These are phyloP conservation scores for Nomada fucata DNA, from an alignment of 2,888 invertebrate species.

Conservation along the genomic window DNA sequence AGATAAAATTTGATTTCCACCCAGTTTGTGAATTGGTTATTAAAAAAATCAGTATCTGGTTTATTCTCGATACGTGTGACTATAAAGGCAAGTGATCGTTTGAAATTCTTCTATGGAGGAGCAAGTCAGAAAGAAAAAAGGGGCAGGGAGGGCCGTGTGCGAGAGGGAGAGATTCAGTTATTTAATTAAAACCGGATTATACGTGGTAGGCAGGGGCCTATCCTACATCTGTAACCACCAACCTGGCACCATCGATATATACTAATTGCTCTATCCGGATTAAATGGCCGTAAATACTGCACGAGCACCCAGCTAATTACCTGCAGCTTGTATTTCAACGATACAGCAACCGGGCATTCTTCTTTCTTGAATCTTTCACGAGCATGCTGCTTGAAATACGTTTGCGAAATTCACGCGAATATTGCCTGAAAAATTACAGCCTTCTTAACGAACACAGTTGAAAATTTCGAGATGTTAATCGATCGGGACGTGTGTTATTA, in stretches of 20 bases:
- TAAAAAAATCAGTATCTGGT: slow-evolving; percentile 1
- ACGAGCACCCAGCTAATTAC: slow-evolving; percentile 63
- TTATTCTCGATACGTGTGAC: slow-evolving; percentile 41
- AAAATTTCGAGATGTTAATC: neutral
- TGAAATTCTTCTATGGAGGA: slow-evolving; percentile 18
- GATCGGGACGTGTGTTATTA: neutral
- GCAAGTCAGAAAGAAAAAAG: neutral
- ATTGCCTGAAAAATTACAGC: neutral
- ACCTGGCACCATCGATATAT: slow-evolving; percentile 72
- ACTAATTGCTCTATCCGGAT: slow-evolving; percentile 79
- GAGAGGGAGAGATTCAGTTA: slow-evolving; percentile 70
- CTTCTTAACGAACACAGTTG: neutral
- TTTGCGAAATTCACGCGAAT: neutral
- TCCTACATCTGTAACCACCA: slow-evolving; percentile 70
- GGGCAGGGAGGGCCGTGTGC: slow-evolving; percentile 4
- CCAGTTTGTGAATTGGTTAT: too few relatives aligned
- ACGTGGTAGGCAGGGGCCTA: slow-evolving; percentile 65
- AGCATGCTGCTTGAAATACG: slow-evolving; percentile 6
- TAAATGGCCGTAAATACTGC: slow-evolving; percentile 71
- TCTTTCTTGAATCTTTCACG: slow-evolving; percentile 47
- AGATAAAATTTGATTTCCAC: too few relatives aligned
- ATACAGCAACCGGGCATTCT: slow-evolving; percentile 27
- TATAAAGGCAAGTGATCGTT: slow-evolving; percentile 15
- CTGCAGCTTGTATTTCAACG: slow-evolving; percentile 59
- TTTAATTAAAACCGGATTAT: slow-evolving; percentile 84